Evolutionary conservation across 2,888 invertebrate genomes (phyloP).

Genomic region (Choristoneura rosaceana): DNA sequence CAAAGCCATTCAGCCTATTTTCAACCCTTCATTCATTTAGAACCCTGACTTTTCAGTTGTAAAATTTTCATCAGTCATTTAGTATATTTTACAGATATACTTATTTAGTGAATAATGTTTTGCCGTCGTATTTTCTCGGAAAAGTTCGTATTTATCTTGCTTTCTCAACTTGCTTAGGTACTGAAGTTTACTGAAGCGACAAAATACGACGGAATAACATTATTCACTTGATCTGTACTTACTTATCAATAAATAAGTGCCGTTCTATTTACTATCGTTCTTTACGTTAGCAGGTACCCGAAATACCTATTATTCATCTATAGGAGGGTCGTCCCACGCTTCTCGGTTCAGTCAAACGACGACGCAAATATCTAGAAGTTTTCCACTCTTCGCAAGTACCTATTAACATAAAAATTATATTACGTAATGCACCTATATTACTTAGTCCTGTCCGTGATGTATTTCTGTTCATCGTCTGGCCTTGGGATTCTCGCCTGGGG

Average conservation of each 20-base stretch:
- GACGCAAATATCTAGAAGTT: constrained; percentile 6
- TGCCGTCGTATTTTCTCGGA: no score
- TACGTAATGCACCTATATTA: background rate
- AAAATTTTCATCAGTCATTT: no score
- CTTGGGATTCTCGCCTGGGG: constrained; percentile 20
- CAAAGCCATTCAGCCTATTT: no score
- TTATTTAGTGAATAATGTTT: no score
- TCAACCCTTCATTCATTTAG: no score
- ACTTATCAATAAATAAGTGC: background rate
- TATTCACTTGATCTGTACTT: no score
- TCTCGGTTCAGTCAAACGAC: background rate
- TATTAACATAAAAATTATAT: background rate
- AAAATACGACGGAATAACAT: no score
- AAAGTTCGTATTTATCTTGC: no score
- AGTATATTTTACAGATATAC: no score
- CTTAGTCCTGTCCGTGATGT: constrained; percentile 1
- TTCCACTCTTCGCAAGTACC: background rate
- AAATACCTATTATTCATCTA: background rate
- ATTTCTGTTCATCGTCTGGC: constrained; percentile 3
- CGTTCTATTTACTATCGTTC: background rate
- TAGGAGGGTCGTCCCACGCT: constrained; percentile 5
- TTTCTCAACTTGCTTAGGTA: no score
- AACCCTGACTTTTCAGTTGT: no score
- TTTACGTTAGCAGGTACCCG: background rate
- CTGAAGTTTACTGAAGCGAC: no score